Base-by-base conservation (phyloP, 2,888 invertebrate species). In the Tenthredo livida region DNA sequence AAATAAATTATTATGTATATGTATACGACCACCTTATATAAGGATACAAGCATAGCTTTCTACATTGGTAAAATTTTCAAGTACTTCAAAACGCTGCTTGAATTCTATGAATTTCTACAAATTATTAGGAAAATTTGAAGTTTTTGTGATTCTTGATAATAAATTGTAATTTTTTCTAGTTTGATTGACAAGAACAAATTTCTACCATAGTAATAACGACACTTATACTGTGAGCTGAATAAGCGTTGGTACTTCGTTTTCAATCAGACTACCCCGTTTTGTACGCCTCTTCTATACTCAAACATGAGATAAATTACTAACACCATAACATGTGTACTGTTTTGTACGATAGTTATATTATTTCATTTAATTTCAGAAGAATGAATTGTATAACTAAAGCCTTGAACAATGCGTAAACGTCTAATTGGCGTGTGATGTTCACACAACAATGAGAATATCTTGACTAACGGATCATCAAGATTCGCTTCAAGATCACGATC, bases 361-460 rank as follows among this genome's bases (percentile, higher is more conserved):
- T 33, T 67, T 29, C 33, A 67, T 67, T 33, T 6, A 6, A 67
- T 67, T 33, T 25, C 4, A 33, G 67, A 67, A 67, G 67, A 17
- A 25, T 61, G 17, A n/a, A 61, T 58, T 21, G 40, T 54, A n/a
- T 54, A 61, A 40, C 61, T 40, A 61, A 78, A 78, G 78, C 37
- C n/a, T 78, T 61, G 85, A 86, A 87, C 87, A 86, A 88, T 89
- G n/a, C n/a, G 87, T 84, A 84, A 83, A 10, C 86, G 87, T 86
- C 85, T 90, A 89, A 91, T 90, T 89, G 88, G 85, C 90, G 88
- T 88, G 89, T 86, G 89, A 89, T 87, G 85, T 86, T 87, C 86
- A 85, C 80, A 83, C 85, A 87, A 88, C 87, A 89, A 89, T 89
- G 86, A 87, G 87, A 88, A 86, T 86, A 86, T 85, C 86, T 75